Evolutionary conservation across 2,113 vertebrate genomes (phyloP).

Genomic region (Pampusana beccarii): DNA sequence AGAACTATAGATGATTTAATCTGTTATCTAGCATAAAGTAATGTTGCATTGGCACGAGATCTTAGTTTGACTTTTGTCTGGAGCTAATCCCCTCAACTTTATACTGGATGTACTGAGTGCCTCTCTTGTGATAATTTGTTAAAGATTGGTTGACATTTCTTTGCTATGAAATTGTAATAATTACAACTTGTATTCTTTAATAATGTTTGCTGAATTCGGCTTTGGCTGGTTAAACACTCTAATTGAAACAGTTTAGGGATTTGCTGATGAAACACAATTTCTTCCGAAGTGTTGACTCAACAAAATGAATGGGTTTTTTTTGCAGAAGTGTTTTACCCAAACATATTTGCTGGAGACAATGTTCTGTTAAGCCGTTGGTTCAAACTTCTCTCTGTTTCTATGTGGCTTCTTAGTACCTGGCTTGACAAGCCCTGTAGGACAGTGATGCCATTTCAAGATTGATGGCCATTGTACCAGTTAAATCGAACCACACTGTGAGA

Average conservation of each 20-base stretch:
- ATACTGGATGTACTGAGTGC: background rate
- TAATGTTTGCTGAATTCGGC: background rate
- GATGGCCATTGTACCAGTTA: background rate
- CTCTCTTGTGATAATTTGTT: constrained; percentile 33
- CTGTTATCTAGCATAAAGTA: constrained; percentile 22
- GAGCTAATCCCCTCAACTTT: constrained; percentile 23
- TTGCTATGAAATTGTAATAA: background rate
- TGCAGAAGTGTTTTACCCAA: background rate
- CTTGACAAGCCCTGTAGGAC: background rate
- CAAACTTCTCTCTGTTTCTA: background rate
- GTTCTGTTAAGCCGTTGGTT: background rate
- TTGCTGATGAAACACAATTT: background rate
- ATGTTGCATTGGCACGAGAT: constrained; percentile 8
- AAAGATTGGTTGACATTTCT: background rate
- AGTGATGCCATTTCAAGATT: background rate
- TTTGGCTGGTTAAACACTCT: background rate
- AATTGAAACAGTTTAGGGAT: background rate
- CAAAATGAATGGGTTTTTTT: background rate
- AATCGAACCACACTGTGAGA: background rate
- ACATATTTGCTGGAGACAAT: background rate
- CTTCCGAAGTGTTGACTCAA: background rate
- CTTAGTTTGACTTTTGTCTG: constrained; percentile 35
- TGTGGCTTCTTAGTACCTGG: background rate
- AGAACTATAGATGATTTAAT: constrained; percentile 16
- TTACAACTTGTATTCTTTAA: background rate